Percentiles rank a stretch among this genome's conserved stretches.
Conservation (phyloP, 2,888 invertebrate species). For the Drosophila siamana region DNA sequence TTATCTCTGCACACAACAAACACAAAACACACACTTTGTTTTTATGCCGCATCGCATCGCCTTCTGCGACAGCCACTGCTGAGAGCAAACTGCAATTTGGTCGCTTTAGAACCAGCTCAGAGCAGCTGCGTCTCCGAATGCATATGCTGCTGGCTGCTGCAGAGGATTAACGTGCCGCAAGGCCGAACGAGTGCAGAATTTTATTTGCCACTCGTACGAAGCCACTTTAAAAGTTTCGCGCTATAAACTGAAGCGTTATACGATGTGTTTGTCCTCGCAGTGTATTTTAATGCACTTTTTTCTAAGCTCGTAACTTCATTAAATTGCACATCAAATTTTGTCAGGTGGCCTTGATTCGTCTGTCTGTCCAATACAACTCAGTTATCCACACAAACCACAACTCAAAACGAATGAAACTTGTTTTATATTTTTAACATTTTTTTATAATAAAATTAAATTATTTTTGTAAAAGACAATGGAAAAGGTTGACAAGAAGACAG, state of each 20-base stretch:
- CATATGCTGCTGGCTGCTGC: conserved; percentile 53
- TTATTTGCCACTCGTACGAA: neutral
- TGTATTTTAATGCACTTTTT: neutral
- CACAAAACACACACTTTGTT: conserved; percentile 32
- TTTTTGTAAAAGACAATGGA: conserved; percentile 4
- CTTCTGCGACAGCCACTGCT: conserved; percentile 51
- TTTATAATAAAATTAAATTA: neutral
- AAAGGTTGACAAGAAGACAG: neutral
- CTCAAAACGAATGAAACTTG: neutral
- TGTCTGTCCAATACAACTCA: neutral
- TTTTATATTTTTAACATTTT: neutral
- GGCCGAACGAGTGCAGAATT: conserved; percentile 18
- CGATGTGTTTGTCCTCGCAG: neutral
- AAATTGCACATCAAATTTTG: neutral
- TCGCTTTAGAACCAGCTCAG: conserved; percentile 53
- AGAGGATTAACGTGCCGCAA: conserved; percentile 64
- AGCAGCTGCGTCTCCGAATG: conserved; percentile 61
- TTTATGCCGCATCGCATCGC: conserved; percentile 56
- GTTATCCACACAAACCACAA: neutral
- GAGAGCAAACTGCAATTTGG: conserved; percentile 69
- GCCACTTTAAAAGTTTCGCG: conserved; percentile 18
- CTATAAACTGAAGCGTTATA: neutral
- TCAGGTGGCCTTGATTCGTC: neutral
- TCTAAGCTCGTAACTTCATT: neutral
- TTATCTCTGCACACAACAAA: conserved; percentile 51